These are phyloP conservation scores for Strix occidentalis DNA, from an alignment of 2,797 vertebrate species.

Conservation along the genomic window DNA sequence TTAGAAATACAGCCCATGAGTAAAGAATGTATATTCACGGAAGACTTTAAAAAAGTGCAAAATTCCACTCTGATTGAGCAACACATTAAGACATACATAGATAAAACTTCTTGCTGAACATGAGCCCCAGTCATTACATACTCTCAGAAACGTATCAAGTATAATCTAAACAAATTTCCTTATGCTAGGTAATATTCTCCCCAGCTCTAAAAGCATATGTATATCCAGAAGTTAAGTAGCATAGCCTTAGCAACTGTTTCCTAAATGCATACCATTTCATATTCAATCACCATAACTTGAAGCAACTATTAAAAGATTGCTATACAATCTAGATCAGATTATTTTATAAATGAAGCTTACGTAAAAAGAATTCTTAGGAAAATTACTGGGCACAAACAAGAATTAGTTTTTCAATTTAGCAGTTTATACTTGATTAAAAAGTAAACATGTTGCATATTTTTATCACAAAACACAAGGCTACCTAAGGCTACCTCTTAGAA, in stretches of 20 bases:
- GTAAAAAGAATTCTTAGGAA: background rate
- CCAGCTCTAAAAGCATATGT: background rate
- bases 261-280: background rate
- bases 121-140: background rate
- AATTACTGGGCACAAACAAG: background rate
- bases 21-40: background rate
- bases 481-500: background rate
- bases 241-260: background rate
- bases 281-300: background rate
- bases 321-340: background rate
- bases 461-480: background rate
- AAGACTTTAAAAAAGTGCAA: background rate
- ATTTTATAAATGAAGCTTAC: background rate
- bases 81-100: background rate
- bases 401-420: background rate
- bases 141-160: background rate
- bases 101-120: background rate
- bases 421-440: background rate
- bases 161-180: background rate
- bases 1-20: background rate
- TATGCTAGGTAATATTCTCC: background rate
- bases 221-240: background rate
- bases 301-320: background rate
- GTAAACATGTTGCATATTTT: background rate
- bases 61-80: background rate